A percentile compares a stretch with the other conserved stretches of the same genome.
Evolutionary conservation across 2,797 vertebrate genomes (phyloP).

Genomic region (Crocidura indochinensis): DNA sequence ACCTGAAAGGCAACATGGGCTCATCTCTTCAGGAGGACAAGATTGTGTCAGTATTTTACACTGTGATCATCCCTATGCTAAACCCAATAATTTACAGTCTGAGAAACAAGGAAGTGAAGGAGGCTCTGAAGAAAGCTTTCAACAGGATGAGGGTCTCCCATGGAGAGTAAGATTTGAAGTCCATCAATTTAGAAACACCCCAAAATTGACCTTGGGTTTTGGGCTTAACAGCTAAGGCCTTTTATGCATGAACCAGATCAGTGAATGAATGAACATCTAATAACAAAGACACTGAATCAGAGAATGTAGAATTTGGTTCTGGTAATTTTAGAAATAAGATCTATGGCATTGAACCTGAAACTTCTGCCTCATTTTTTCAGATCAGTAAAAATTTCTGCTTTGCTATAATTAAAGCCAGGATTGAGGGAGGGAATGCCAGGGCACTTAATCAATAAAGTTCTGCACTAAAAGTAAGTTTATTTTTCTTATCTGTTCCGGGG

Average conservation of each 20-base stretch:
- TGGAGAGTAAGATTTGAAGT: neutral
- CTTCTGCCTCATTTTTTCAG: conserved; percentile 22
- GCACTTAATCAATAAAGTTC: conserved; percentile 2
- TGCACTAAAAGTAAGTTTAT: conserved; percentile 39
- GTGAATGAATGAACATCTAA: neutral
- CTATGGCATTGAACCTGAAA: conserved; percentile 28
- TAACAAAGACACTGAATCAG: neutral
- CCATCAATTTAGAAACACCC: neutral
- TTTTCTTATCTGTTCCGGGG: neutral
- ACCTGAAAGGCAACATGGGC: conserved; percentile 82
- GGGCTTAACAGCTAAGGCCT: neutral
- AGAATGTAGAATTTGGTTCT: neutral
- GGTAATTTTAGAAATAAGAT: conserved; percentile 12
- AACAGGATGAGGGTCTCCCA: conserved; percentile 61
- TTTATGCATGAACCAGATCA: neutral
- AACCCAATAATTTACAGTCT: conserved; percentile 88
- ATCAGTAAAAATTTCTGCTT: conserved; percentile 55
- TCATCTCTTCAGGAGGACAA: conserved; percentile 83
- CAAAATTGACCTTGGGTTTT: neutral
- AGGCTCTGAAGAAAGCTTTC: conserved; percentile 80
- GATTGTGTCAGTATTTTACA: conserved; percentile 87
- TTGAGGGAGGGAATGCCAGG: neutral
- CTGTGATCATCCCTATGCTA: conserved; percentile 86
- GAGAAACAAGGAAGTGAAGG: conserved; percentile 86
- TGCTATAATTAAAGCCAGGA: conserved; percentile 1